A percentile compares a stretch with the other conserved stretches of the same genome.
Conservation (phyloP, 2,113 vertebrate species). For the Papio anubis region DNA sequence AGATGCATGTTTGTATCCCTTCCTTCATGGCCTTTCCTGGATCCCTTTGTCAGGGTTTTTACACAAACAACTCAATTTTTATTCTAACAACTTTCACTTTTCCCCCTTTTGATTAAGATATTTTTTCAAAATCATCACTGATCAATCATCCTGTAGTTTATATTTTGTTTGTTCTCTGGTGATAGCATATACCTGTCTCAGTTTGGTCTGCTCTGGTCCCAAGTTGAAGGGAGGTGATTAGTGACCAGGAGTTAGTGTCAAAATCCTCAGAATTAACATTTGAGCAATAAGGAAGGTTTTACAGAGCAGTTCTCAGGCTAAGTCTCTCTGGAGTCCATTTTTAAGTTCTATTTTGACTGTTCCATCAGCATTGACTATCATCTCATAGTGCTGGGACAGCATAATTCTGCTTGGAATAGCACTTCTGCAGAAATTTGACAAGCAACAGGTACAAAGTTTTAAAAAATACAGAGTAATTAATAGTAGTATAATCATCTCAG, state of each 20-base stretch:
- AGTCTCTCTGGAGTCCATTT: neutral
- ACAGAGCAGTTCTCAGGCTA: neutral
- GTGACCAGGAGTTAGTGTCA: neutral
- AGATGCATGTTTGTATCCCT: neutral
- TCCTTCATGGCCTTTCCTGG: neutral
- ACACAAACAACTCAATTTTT: neutral
- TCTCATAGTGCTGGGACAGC: neutral
- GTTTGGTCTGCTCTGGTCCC: neutral
- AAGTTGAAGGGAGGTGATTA: neutral
- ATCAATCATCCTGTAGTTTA: neutral
- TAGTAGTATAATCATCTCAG: neutral
- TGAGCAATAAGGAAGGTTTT: neutral
- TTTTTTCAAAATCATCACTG: neutral
- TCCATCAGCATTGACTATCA: neutral
- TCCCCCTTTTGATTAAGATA: neutral
- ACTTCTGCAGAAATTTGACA: neutral
- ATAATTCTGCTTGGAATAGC: neutral
- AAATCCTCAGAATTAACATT: neutral
- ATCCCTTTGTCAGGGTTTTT: neutral
- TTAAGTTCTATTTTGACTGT: neutral
- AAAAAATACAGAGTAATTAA: too few relatives aligned
- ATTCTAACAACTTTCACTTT: neutral
- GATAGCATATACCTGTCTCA: neutral
- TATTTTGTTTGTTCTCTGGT: neutral
- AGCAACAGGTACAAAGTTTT: neutral